Evolutionary conservation across 2,797 vertebrate genomes (phyloP), one percentile per base, ranked within the genome.

Genomic region (Scolopax rusticola): DNA sequence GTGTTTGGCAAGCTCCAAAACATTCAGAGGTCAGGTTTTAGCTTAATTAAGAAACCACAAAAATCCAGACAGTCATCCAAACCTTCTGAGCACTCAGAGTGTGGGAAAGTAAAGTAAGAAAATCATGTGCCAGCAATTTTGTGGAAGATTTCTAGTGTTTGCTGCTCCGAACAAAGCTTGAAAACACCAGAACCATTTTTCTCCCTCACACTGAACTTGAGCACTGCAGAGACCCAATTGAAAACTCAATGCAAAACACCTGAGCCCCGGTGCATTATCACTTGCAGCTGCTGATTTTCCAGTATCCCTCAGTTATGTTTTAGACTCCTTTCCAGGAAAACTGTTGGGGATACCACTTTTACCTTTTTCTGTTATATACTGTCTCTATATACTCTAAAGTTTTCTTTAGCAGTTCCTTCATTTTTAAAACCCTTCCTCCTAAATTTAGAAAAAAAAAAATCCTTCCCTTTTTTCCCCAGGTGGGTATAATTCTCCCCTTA

Each of bases 31-130:
- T 79, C 33, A 5, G 70, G 57, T 85, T 97, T 95, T 84, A 94
- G 78, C 77, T 96, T 95, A 94, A 96, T 94, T 95, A 95, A 87
- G 71, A 89, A 56, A 93, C 89, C 77, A 79, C 78, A 92, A 76
- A 94, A 95, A 91, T 90, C 71, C 79, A 84, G 85, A 94, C 83
- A 90, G 78, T 67, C 67, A 86, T 84, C 86, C 74, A 92, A 96
- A 89, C 89, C 93, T 89, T 91, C 84, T 54, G 71, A 95, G 68
- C n/a, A 13, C 40, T 95, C 1, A 0, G 51, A 90, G 61, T 90
- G 89, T 82, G 88, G 89, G 89, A 96, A 95, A 95, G n/a, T 74
- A 71, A 96, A 65, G 63, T 45, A 85, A 90, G 54, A 85, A 96
- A 87, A 91, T 89, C 89, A 81, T 15, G 14, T 65, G 0, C 68